Evolutionary conservation across 2,113 vertebrate genomes (phyloP).

Genomic region (Acrocephalus kingi): DNA sequence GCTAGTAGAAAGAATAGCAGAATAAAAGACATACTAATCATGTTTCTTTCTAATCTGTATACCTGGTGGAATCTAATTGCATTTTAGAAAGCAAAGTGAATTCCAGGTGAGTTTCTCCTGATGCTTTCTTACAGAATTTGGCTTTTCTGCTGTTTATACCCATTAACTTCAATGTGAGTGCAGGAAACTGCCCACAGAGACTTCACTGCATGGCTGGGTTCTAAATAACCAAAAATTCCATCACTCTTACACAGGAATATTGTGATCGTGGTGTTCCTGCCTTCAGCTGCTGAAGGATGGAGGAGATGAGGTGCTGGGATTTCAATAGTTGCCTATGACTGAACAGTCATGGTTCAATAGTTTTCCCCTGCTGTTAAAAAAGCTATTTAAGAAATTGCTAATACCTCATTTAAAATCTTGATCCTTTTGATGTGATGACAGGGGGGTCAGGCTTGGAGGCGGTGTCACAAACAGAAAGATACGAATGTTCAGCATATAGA

Average conservation of each 20-base stretch:
- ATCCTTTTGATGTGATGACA: constrained; percentile 62
- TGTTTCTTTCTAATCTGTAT: background rate
- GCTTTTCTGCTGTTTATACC: background rate
- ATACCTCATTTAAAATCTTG: constrained; percentile 47
- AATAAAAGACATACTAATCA: background rate
- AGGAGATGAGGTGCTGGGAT: background rate
- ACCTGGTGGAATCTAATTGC: background rate
- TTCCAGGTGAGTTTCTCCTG: background rate
- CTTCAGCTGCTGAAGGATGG: background rate
- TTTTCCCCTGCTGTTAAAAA: constrained; percentile 20
- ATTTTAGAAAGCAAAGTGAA: background rate
- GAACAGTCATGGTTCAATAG: constrained; percentile 24
- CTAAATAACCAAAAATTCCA: background rate
- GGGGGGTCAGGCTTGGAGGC: constrained; percentile 41
- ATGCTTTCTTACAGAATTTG: background rate
- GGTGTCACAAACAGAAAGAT: constrained; percentile 53
- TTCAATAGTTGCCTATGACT: constrained; percentile 2
- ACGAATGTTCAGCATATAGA: constrained; percentile 52
- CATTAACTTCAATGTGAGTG: rapidly evolving
- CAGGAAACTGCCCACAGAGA: background rate
- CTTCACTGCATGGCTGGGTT: rapidly evolving
- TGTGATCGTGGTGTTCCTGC: background rate
- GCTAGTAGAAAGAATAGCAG: background rate
- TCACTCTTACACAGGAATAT: background rate
- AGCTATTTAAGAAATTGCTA: constrained; percentile 37